Percentiles rank a stretch among this genome's conserved stretches.
Conservation (phyloP, 2,888 invertebrate genomes). For the Spicauda simplicius region DNA sequence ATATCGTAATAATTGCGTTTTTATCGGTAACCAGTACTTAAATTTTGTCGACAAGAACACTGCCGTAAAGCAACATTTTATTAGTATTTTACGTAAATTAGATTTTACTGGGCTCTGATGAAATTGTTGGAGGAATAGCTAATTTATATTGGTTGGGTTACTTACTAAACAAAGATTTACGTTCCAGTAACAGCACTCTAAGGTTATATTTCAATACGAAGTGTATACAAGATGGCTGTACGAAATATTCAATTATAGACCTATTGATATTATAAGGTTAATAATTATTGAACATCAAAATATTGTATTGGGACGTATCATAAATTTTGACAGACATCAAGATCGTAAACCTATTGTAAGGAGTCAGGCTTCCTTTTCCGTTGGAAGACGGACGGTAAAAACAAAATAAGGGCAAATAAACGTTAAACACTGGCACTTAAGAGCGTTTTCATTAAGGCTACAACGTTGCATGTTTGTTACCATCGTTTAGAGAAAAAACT, state of each 20-base stretch:
- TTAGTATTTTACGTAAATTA: conserved; percentile 30
- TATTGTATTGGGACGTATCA: no score
- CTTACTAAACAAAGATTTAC: not conserved
- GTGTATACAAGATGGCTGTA: not conserved
- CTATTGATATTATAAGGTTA: no score
- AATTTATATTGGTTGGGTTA: conserved; percentile 42
- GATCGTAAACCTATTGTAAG: not conserved
- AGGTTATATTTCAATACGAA: not conserved
- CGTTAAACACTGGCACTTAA: conserved; percentile 76
- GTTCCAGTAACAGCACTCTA: not conserved
- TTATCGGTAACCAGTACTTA: not conserved
- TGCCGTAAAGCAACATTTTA: not conserved
- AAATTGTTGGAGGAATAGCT: conserved; percentile 34
- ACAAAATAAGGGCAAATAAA: conserved; percentile 77
- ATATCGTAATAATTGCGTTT: conserved; percentile 11
- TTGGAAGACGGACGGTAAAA: conserved; percentile 62
- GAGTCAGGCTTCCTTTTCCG: conserved; percentile 49
- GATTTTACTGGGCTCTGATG: conserved; percentile 33
- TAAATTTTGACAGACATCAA: not conserved
- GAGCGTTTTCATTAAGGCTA: conserved; percentile 78
- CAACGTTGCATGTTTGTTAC: conserved; percentile 76
- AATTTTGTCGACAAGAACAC: not conserved
- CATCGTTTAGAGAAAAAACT: conserved; percentile 70
- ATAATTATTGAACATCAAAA: no score
- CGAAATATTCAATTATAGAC: not conserved